Percentiles rank a stretch among this genome's conserved stretches.
phyloP scores from a whole-genome alignment of 2,888 invertebrate genomes.

The Corbicula japonica region DNA sequence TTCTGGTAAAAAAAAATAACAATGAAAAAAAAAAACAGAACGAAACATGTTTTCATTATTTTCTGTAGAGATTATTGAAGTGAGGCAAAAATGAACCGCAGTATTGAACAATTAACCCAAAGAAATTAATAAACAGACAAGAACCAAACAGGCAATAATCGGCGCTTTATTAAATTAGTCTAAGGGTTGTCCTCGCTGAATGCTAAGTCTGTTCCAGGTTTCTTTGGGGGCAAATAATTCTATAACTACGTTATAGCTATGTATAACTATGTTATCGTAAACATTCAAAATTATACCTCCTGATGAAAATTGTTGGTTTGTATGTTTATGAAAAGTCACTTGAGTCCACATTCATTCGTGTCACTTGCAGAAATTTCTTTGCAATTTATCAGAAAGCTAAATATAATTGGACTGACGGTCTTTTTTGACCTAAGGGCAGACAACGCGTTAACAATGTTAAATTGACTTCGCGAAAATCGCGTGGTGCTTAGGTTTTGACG shows the following conservation, averaged over 20 bases:
- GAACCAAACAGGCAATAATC: slow-evolving; percentile 44
- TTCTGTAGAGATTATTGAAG: no score
- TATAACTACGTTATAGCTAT: no score
- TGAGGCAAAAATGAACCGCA: no score
- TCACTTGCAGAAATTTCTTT: slow-evolving; percentile 55
- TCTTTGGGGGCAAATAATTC: slow-evolving; percentile 48
- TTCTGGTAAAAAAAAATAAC: no score
- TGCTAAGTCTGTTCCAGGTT: slow-evolving; percentile 48
- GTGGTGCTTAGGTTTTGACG: no score
- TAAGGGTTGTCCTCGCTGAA: slow-evolving; percentile 47
- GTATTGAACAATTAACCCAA: no score
- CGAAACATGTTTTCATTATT: no score
- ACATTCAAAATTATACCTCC: slow-evolving; percentile 61
- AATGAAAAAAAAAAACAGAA: no score
- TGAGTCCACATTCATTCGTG: slow-evolving; percentile 63
- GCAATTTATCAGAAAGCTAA: slow-evolving; percentile 52
- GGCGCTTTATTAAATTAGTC: slow-evolving; percentile 43
- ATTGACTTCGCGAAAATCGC: no score
- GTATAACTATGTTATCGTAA: slow-evolving; percentile 59
- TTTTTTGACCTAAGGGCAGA: background rate
- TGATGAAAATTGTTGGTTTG: slow-evolving; percentile 44
- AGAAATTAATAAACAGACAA: no score
- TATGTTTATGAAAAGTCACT: slow-evolving; percentile 45
- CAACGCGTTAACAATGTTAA: slow-evolving; percentile 5
- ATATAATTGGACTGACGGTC: slow-evolving; percentile 21